Evolutionary conservation across 2,797 vertebrate genomes (phyloP), one percentile per base, ranked within the genome.

Genomic region (Rhinoraja longicauda): DNA sequence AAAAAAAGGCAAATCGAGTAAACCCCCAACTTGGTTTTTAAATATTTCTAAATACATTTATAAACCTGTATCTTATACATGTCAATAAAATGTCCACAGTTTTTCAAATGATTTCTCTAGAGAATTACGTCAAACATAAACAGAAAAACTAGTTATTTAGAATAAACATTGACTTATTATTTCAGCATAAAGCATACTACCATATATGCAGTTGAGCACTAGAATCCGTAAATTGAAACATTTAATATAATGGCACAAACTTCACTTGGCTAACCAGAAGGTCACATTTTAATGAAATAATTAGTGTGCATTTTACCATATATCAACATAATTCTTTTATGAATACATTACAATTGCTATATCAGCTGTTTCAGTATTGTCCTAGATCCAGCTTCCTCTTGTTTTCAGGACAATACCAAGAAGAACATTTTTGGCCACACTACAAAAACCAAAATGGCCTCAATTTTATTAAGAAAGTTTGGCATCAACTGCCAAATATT

Each of bases 21-120:
- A 84, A 57, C 57, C 24, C 0, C 21, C 81, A 57, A 59, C 21
- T 29, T 59, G 26, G 29, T 26, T 62, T 59, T 59, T 57, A 86
- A 86, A 86, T 59, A 86, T 59, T 86, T 84, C 59, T 86, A 57
- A 86, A 86, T 59, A 62, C 10, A 59, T 62, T 86, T 62, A 62
- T 62, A n/a, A 86, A 59, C 13, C 1, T n/a, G 26, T 15, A 32
- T 62, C 53, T 86, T 62, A 59, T 7, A 86, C 13, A 86, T 29
- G 4, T 5, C 57, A 86, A 29, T 62, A 4, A 84, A 17, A 26
- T 62, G 84, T 62, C 53, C 26, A 84, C 81, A 86, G 75, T 59
- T 86, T 12, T 4, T 59, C 59, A 62, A 62, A 86, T n/a, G 81
- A 59, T 84, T 53, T 26, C 12, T 59, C 81, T 24, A 59, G 4